A percentile compares a stretch with the other conserved stretches of the same genome.
These are phyloP conservation scores for Chromoteleia sp. DNA, from an alignment of 2,888 invertebrate species.

Conservation along the genomic window DNA sequence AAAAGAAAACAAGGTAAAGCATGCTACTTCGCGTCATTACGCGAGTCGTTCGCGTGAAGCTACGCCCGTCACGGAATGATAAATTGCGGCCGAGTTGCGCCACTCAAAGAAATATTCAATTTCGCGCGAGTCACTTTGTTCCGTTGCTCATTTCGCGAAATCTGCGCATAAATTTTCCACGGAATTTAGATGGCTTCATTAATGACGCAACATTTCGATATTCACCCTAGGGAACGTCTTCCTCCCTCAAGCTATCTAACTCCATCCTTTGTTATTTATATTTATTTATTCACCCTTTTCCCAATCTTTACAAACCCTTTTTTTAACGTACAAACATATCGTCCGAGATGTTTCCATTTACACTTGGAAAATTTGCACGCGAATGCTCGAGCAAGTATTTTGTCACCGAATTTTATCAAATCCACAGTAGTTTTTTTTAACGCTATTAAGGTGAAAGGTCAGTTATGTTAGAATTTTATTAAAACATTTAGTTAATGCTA, in stretches of 20 bases:
- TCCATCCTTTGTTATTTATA: constrained; percentile 5
- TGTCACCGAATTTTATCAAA: too few relatives aligned
- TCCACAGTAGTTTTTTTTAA: too few relatives aligned
- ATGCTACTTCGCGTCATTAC: constrained; percentile 12
- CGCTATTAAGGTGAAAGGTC: too few relatives aligned
- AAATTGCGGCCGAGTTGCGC: constrained; percentile 27
- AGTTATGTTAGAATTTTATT: too few relatives aligned
- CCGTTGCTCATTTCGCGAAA: constrained; percentile 25
- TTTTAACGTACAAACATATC: background rate
- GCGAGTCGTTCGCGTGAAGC: background rate
- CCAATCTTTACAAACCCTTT: background rate
- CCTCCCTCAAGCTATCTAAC: background rate
- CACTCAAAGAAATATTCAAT: constrained; percentile 42
- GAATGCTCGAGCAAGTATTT: too few relatives aligned
- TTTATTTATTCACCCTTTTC: constrained; percentile 23
- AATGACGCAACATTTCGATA: constrained; percentile 38
- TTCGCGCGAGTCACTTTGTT: constrained; percentile 24
- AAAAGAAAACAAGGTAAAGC: background rate
- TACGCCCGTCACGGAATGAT: constrained; percentile 35
- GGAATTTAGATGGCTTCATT: constrained; percentile 57
- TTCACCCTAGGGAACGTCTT: constrained; percentile 5
- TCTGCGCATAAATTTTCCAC: constrained; percentile 35
- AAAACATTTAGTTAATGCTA: too few relatives aligned
- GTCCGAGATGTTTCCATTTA: background rate
- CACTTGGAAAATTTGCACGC: too few relatives aligned